A percentile compares a stretch with the other conserved stretches of the same genome.
phyloP scores from a whole-genome alignment of 2,888 invertebrate species.

The Drosophila pseudotalamancana region DNA sequence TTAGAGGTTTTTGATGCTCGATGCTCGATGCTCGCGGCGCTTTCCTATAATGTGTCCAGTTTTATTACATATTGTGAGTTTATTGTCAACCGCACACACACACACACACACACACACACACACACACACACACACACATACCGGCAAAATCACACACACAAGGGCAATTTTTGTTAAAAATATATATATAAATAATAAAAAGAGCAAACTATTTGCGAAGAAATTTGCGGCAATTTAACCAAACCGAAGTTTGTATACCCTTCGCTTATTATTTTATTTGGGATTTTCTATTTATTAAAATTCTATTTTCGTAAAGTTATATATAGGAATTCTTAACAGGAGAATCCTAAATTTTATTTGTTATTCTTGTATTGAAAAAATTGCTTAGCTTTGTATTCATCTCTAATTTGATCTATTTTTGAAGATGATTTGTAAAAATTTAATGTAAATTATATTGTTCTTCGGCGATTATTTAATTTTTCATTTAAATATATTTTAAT shows the following conservation, averaged over 20 bases:
- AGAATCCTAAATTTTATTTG: too few relatives aligned
- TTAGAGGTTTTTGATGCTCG: constrained; percentile 38
- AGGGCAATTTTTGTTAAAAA: constrained; percentile 56
- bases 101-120: constrained; percentile 13
- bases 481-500: too few relatives aligned
- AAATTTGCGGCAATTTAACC: neutral
- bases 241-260: constrained; percentile 10
- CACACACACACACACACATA: constrained; percentile 15
- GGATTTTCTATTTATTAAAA: neutral
- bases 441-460: too few relatives aligned
- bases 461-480: too few relatives aligned
- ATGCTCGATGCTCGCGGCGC: constrained; percentile 61
- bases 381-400: too few relatives aligned
- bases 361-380: too few relatives aligned
- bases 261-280: too few relatives aligned
- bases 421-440: too few relatives aligned
- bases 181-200: constrained; percentile 10
- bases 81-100: constrained; percentile 60
- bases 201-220: constrained; percentile 13
- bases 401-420: too few relatives aligned
- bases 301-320: neutral
- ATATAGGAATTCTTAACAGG: too few relatives aligned
- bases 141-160: constrained; percentile 9
- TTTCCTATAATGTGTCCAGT: constrained; percentile 63
- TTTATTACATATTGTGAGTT: constrained; percentile 72